Evolutionary conservation across 1,140 invertebrate genomes (phyloP).

Genomic region (Pogonomyrmex barbatus): DNA sequence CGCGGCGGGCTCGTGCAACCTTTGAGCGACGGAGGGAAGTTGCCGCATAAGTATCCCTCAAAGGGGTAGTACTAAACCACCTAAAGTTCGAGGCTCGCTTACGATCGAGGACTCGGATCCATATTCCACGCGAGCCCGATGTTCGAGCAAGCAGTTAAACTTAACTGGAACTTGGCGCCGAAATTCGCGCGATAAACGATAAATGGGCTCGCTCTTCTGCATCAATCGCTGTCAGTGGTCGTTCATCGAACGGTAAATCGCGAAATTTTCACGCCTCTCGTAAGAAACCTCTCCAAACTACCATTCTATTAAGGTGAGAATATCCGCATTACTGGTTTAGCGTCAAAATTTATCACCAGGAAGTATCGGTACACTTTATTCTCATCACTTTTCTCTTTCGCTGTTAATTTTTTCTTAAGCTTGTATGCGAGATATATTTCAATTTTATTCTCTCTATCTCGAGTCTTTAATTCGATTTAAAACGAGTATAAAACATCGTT

Average conservation of each 20-base stretch:
- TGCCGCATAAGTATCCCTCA: conserved; percentile 56
- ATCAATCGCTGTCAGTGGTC: conserved; percentile 28
- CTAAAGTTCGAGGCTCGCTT: conserved; percentile 51
- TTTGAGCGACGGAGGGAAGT: conserved; percentile 26
- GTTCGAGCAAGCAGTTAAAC: conserved; percentile 67
- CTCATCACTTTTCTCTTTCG: not conserved
- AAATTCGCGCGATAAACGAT: conserved; percentile 69
- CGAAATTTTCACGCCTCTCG: not conserved
- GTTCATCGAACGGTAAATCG: conserved; percentile 44
- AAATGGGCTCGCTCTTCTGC: conserved; percentile 33
- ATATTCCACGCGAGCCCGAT: conserved; percentile 65
- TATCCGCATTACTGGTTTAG: not conserved
- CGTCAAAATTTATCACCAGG: not conserved
- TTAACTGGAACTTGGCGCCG: conserved; percentile 59
- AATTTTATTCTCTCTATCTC: not conserved
- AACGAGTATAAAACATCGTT: not conserved
- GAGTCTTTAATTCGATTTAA: not conserved
- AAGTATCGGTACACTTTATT: not conserved
- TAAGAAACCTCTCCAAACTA: not conserved
- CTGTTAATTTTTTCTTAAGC: not conserved
- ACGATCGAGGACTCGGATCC: conserved; percentile 67
- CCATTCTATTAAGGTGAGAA: conserved; percentile 6
- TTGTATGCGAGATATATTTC: not conserved
- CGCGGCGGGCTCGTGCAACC: not conserved
- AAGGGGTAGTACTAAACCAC: conserved; percentile 47